These are phyloP conservation scores for Gortyna flavago DNA, from an alignment of 2,888 invertebrate genomes.

Conservation along the genomic window DNA sequence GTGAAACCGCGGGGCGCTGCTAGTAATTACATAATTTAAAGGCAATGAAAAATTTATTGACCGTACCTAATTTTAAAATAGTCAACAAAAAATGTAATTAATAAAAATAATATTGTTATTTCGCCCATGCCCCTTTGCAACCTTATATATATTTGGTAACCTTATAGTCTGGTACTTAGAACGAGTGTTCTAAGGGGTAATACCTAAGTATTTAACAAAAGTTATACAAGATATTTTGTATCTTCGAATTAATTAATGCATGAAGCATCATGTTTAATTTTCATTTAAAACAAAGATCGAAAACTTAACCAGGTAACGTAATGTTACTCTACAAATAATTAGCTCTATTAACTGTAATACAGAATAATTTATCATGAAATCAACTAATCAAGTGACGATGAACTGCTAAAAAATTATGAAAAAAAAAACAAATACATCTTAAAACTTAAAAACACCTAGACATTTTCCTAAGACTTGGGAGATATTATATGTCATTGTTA, in stretches of 20 bases:
- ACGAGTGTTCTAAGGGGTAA: background rate
- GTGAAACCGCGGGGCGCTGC: too few species aligned
- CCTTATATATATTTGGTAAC: too few species aligned
- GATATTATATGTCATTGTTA: slow-evolving; percentile 40
- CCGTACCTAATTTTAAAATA: background rate
- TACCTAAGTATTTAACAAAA: background rate
- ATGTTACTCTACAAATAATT: background rate
- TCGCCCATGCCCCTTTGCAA: background rate
- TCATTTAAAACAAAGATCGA: slow-evolving; percentile 1
- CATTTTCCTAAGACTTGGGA: slow-evolving; percentile 16
- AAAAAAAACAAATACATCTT: slow-evolving; percentile 4
- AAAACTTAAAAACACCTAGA: background rate
- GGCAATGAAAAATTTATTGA: background rate
- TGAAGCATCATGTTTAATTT: background rate
- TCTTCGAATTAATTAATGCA: background rate
- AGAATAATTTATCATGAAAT: background rate
- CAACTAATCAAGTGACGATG: background rate
- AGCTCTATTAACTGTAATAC: background rate
- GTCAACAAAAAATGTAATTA: background rate
- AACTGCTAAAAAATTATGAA: background rate
- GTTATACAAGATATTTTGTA: background rate
- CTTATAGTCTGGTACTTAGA: background rate
- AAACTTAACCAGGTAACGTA: background rate
- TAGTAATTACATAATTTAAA: background rate
- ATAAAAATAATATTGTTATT: background rate